Base-by-base conservation (phyloP, 2,888 invertebrate genomes). In the Nymphalis c-album region DNA sequence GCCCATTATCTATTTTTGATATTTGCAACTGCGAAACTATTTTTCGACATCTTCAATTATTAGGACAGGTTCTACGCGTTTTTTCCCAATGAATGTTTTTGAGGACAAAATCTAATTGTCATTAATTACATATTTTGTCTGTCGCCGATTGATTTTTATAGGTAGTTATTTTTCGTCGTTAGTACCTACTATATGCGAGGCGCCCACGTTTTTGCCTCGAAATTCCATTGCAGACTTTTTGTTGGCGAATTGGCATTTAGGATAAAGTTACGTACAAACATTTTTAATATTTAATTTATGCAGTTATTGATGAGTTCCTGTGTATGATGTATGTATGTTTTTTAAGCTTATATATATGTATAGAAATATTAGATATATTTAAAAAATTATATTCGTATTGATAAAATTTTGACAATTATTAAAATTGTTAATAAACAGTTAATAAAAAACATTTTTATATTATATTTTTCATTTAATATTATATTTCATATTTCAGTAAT, bases 191-290 rank as follows among this genome's bases (percentile, higher is more conserved):
- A 55, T 57, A n/a, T 40, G 60, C 45, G 70, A 71, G 72, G 72
- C 77, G 75, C 78, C 77, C 76, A 79, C 78, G 74, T 83, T 83
- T 85, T 85, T 84, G 77, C 73, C 66, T 70, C 73, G 71, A 68
- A 77, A 85, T 85, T 82, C 82, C 81, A 76, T 76, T 74, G 77
- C 73, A 58, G 72, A 74, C 80, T 85, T 80, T 83, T 83, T 79
- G 74, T 63, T 64, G 68, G 68, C 46, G 26, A 74, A 74, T 73
- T 73, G 73, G 66, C 72, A 73, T 73, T 73, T 73, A 68, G 57
- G 60, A 67, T 63, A 62, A 65, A 63, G 50, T 64, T 62, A 68
- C 59, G 40, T 22, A 55, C 40, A 57, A 40, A 40, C 16, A 18
- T 60, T 47, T 53, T 46, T 46, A 55, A 17, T 53, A 40, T 10